phyloP scores from a whole-genome alignment of 2,888 invertebrate species.

The Calliphora vomitoria region DNA sequence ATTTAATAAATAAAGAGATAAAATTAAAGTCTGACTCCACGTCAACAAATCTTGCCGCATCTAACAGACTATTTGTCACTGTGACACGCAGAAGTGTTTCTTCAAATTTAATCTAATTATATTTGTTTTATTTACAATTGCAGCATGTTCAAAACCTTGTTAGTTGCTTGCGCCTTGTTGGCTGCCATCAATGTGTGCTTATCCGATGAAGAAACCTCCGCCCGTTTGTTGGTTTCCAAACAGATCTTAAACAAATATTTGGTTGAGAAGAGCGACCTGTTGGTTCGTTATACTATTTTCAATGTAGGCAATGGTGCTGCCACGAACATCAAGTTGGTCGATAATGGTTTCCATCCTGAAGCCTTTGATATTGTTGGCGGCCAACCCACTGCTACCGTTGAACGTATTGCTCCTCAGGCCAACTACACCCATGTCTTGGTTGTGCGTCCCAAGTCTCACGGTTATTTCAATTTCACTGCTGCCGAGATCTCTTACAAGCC shows the following conservation, averaged over 20 bases:
- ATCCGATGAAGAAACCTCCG: slow-evolving; percentile 88
- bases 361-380: slow-evolving; percentile 96
- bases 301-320: slow-evolving; percentile 97
- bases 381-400: slow-evolving; percentile 91
- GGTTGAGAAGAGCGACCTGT: slow-evolving; percentile 97
- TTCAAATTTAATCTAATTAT: not conserved
- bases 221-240: slow-evolving; percentile 95
- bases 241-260: slow-evolving; percentile 97
- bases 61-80: not conserved
- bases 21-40: slow-evolving; percentile 75
- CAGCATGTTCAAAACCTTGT: slow-evolving; percentile 78
- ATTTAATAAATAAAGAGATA: not conserved
- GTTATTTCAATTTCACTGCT: slow-evolving; percentile 98
- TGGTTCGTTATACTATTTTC: slow-evolving; percentile 96
- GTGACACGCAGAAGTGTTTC: not conserved
- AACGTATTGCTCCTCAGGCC: slow-evolving; percentile 95
- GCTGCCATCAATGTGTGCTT: slow-evolving; percentile 80
- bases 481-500: slow-evolving; percentile 96
- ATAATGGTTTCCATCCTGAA: slow-evolving; percentile 96
- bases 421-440: slow-evolving; percentile 98
- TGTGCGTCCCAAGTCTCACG: slow-evolving; percentile 94
- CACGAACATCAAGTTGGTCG: slow-evolving; percentile 92
- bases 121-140: slow-evolving; percentile 48
- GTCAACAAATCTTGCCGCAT: slow-evolving; percentile 35
- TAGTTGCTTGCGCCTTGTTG: slow-evolving; percentile 78